These are phyloP conservation scores for Chiroxiphia lanceolata DNA, from an alignment of 2,797 vertebrate species.

Conservation along the genomic window DNA sequence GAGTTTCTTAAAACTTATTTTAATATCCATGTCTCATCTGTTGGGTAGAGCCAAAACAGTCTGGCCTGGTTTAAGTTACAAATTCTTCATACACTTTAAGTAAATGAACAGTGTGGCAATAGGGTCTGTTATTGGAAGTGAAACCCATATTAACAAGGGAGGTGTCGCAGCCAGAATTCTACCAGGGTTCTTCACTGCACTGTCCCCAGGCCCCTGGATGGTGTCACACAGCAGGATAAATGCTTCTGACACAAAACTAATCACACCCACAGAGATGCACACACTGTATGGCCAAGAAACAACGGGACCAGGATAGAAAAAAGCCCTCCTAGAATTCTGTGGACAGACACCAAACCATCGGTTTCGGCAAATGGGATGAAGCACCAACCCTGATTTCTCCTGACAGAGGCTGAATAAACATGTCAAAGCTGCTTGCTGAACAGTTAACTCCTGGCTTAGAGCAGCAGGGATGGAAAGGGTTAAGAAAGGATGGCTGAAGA, in stretches of 20 bases:
- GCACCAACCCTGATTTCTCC: neutral
- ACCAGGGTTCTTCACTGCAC: slow-evolving; percentile 19
- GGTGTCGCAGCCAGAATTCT: slow-evolving; percentile 40
- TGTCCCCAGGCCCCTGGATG: neutral
- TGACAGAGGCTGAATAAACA: neutral
- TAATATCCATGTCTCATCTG: slow-evolving; percentile 75
- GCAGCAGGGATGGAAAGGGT: slow-evolving; percentile 11
- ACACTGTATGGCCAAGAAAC: slow-evolving; percentile 5
- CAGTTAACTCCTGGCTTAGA: neutral
- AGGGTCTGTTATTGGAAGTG: slow-evolving; percentile 71
- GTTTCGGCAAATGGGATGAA: neutral
- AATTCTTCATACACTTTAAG: slow-evolving; percentile 77
- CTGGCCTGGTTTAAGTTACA: slow-evolving; percentile 77
- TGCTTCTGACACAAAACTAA: slow-evolving; percentile 35
- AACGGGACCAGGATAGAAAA: neutral
- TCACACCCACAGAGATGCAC: slow-evolving; percentile 45
- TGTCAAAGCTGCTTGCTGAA: neutral
- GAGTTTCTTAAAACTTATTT: slow-evolving; percentile 79
- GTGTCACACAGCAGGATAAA: slow-evolving; percentile 26
- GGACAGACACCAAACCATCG: neutral
- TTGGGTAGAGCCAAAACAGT: slow-evolving; percentile 74
- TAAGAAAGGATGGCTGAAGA: neutral
- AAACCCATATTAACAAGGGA: slow-evolving; percentile 76
- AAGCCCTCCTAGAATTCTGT: slow-evolving; percentile 38
- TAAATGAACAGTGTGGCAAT: slow-evolving; percentile 75